phyloP scores from a whole-genome alignment of 2,797 vertebrate genomes.

The Eleutherodactylus coqui region DNA sequence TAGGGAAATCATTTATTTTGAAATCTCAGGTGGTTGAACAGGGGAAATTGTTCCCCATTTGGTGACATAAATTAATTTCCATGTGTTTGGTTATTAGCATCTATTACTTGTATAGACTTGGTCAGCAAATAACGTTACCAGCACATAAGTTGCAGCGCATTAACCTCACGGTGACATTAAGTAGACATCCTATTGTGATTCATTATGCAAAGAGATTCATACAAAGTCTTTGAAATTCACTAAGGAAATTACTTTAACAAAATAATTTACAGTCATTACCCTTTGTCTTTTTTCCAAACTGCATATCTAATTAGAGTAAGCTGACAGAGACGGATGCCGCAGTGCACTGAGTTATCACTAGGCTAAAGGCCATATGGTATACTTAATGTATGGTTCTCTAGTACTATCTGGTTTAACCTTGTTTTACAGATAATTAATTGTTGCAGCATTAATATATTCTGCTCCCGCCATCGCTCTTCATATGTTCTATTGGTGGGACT shows the following conservation, averaged over 20 bases:
- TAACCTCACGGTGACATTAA: constrained; percentile 55
- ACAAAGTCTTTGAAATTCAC: constrained; percentile 57
- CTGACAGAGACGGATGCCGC: constrained; percentile 58
- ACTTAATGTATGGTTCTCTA: constrained; percentile 56
- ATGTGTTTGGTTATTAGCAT: constrained; percentile 6
- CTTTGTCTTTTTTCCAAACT: constrained; percentile 54
- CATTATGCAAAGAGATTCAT: constrained; percentile 58
- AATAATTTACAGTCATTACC: constrained; percentile 63
- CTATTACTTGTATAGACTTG: background rate
- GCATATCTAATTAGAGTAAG: constrained; percentile 62
- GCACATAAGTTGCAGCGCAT: constrained; percentile 36
- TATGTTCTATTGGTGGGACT: constrained; percentile 35
- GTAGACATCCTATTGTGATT: constrained; percentile 54
- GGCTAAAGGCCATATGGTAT: constrained; percentile 63
- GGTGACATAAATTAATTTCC: background rate
- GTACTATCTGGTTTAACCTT: constrained; percentile 60
- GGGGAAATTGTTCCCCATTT: background rate
- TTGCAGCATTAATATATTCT: constrained; percentile 44
- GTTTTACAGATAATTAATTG: constrained; percentile 63
- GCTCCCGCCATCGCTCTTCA: constrained; percentile 49
- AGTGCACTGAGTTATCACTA: constrained; percentile 54
- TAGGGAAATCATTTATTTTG: too few species aligned
- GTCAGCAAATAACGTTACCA: constrained; percentile 30
- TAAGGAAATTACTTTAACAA: constrained; percentile 61
- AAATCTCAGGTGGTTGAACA: background rate